phyloP scores from a whole-genome alignment of 2,113 vertebrate species.

The Oxygymnocypris stewartii region DNA sequence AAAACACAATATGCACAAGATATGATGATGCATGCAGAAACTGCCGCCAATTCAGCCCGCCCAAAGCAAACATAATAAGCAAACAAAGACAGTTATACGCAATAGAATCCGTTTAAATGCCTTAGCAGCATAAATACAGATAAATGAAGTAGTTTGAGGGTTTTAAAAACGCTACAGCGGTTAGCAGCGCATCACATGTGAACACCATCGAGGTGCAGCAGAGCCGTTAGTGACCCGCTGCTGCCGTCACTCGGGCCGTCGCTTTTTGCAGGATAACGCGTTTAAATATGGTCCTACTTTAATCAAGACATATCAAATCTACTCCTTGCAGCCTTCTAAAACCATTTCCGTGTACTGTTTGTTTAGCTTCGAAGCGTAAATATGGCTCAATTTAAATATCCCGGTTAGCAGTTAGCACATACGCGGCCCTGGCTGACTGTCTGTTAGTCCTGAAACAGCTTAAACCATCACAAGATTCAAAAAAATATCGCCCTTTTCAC shows the following conservation, averaged over 20 bases:
- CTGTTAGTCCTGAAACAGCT: slow-evolving; percentile 14
- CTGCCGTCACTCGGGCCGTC: background rate
- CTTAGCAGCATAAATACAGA: too few relatives aligned
- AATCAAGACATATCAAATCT: background rate
- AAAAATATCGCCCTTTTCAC: background rate
- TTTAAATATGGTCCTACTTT: background rate
- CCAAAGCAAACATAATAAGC: slow-evolving; percentile 7
- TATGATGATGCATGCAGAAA: background rate
- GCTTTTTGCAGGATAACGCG: background rate
- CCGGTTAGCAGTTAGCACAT: slow-evolving; percentile 42
- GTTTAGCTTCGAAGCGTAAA: background rate
- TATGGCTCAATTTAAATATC: slow-evolving; percentile 30
- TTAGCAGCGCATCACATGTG: slow-evolving; percentile 6
- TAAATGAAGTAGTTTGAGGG: background rate
- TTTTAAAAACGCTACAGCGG: background rate
- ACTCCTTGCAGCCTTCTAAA: background rate
- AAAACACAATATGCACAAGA: background rate
- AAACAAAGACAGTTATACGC: background rate
- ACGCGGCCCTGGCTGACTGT: slow-evolving; percentile 25
- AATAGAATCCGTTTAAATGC: background rate
- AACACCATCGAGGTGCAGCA: slow-evolving; percentile 14
- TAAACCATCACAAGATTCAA: slow-evolving; percentile 16
- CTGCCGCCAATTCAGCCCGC: slow-evolving; percentile 12
- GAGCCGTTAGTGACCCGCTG: slow-evolving; percentile 42
- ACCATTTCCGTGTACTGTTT: background rate